Percentiles rank a stretch among this genome's conserved stretches.
Conservation (phyloP, 1,140 invertebrate species). For the Bacillus rossius region DNA sequence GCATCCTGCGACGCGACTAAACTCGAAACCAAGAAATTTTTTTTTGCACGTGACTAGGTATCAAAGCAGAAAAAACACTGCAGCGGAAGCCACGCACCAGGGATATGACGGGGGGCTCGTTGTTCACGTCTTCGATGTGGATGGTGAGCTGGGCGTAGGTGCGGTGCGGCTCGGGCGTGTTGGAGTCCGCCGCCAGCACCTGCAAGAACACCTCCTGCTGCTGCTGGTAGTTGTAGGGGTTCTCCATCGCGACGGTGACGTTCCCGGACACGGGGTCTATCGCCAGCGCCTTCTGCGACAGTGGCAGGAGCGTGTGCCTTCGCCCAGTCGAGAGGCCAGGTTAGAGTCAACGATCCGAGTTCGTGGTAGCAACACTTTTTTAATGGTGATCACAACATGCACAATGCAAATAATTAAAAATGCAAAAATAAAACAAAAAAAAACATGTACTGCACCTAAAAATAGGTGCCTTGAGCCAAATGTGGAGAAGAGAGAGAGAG, state of each 20-base stretch:
- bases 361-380: too few relatives aligned
- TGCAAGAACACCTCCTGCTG: slow-evolving; percentile 49
- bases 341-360: too few relatives aligned
- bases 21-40: too few relatives aligned
- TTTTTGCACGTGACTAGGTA: too few relatives aligned
- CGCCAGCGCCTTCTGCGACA: slow-evolving; percentile 32
- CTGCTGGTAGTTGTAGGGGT: slow-evolving; percentile 51
- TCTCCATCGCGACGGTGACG: slow-evolving; percentile 41
- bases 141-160: slow-evolving; percentile 46
- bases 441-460: too few relatives aligned
- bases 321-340: neutral
- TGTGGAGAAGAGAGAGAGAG: too few relatives aligned
- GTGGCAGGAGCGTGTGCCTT: neutral
- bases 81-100: slow-evolving; percentile 39
- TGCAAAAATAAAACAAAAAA: too few relatives aligned
- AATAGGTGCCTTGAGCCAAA: too few relatives aligned
- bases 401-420: too few relatives aligned
- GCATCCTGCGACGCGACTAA: too few relatives aligned
- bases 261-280: slow-evolving; percentile 44
- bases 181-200: slow-evolving; percentile 37
- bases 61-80: too few relatives aligned
- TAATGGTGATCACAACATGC: too few relatives aligned
- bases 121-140: slow-evolving; percentile 50
- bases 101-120: slow-evolving; percentile 47
- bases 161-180: slow-evolving; percentile 36